Evolutionary conservation across 2,113 vertebrate genomes (phyloP).

Genomic region (Coracopsis vasa): DNA sequence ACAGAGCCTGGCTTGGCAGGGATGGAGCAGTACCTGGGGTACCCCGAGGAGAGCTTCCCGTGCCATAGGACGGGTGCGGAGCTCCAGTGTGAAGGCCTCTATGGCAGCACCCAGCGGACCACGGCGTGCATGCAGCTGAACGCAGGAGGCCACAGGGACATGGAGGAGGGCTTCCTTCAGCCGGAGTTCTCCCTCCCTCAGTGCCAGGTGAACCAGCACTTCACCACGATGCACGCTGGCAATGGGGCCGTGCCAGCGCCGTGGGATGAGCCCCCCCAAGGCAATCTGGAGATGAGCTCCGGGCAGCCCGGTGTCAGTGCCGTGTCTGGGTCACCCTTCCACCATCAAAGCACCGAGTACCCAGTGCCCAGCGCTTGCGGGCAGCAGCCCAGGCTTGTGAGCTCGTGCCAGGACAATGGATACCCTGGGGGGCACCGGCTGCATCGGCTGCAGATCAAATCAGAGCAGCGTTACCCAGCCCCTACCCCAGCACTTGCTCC

Average conservation of each 20-base stretch:
- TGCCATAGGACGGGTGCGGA: constrained; percentile 43
- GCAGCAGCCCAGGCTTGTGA: background rate
- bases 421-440: constrained; percentile 48
- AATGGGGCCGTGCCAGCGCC: background rate
- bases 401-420: constrained; percentile 34
- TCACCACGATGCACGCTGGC: constrained; percentile 56
- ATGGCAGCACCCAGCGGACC: constrained; percentile 51
- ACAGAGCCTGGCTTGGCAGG: constrained; percentile 71
- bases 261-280: constrained; percentile 70
- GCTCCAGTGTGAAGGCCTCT: constrained; percentile 66
- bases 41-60: constrained; percentile 63
- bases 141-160: constrained; percentile 42
- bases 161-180: constrained; percentile 76
- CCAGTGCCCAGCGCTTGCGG: constrained; percentile 43
- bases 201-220: constrained; percentile 82
- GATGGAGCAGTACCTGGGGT: constrained; percentile 78
- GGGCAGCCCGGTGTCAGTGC: background rate
- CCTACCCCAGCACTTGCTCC: constrained; percentile 71
- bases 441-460: constrained; percentile 82
- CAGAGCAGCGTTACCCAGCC: constrained; percentile 86
- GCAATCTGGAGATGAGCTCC: background rate
- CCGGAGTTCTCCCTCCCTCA: constrained; percentile 79
- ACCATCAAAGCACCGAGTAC: constrained; percentile 69
- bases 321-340: constrained; percentile 12
- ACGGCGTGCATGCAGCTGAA: constrained; percentile 30